phyloP scores from a whole-genome alignment of 1,140 invertebrate genomes.

The Zophobas morio region DNA sequence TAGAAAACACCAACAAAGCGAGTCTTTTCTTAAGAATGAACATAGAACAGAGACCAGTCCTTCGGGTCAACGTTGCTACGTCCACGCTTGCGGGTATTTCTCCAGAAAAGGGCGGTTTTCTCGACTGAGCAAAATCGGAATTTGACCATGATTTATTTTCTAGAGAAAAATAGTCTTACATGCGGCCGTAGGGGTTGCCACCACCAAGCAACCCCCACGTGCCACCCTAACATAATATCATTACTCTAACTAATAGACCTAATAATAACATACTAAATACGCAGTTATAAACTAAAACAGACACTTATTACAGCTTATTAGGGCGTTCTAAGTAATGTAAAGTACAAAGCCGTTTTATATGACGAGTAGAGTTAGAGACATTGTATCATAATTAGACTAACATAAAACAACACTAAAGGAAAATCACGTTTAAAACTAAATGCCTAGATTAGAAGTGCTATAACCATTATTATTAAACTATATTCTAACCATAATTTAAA shows the following conservation, averaged over 20 bases:
- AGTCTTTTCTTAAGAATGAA: too few relatives aligned
- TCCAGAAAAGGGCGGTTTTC: too few relatives aligned
- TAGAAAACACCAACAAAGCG: too few relatives aligned
- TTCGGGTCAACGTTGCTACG: too few relatives aligned
- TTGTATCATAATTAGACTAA: slow-evolving; percentile 41
- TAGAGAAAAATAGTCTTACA: too few relatives aligned
- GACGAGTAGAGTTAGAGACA: slow-evolving; percentile 17
- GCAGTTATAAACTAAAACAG: slow-evolving; percentile 26
- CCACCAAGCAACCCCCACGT: not conserved
- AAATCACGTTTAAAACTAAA: slow-evolving; percentile 32
- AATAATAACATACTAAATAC: slow-evolving; percentile 28
- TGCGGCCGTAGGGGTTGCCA: too few relatives aligned
- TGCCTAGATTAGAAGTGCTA: slow-evolving; percentile 34
- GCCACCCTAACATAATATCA: not conserved
- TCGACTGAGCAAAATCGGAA: too few relatives aligned
- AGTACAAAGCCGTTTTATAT: slow-evolving; percentile 42
- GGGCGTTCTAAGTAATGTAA: slow-evolving; percentile 37
- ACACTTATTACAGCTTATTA: slow-evolving; percentile 38
- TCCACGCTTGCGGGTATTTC: too few relatives aligned
- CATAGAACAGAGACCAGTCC: too few relatives aligned
- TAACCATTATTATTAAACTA: slow-evolving; percentile 37
- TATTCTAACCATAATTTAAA: slow-evolving; percentile 31
- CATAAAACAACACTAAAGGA: slow-evolving; percentile 31
- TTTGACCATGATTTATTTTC: too few relatives aligned
- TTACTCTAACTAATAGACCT: slow-evolving; percentile 16